phyloP scores from a whole-genome alignment of 1,140 invertebrate species.

The Zaprionus ghesquierei region DNA sequence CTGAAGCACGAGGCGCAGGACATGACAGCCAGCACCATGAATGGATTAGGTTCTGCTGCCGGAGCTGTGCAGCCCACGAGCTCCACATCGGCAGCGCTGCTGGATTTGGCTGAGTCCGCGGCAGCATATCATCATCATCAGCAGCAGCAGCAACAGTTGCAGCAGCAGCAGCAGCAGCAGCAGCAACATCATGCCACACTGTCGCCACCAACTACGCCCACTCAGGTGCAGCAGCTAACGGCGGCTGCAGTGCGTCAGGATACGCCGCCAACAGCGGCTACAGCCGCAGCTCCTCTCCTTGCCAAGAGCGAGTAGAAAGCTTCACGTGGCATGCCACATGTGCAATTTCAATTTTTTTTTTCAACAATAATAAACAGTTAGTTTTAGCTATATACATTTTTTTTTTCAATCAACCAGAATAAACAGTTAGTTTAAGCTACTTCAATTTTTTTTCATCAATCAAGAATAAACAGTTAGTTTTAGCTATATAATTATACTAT shows the following conservation, averaged over 20 bases:
- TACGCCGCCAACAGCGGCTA: constrained; percentile 35
- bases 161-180: constrained; percentile 53
- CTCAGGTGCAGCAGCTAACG: constrained; percentile 36
- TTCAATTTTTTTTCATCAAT: neutral
- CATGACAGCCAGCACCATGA: constrained; percentile 77
- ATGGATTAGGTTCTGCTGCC: constrained; percentile 56
- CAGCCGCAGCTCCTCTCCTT: constrained; percentile 17
- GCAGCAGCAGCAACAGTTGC: constrained; percentile 37
- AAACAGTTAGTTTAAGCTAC: constrained; percentile 28
- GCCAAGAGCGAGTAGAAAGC: constrained; percentile 56
- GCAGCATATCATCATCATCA: constrained; percentile 66
- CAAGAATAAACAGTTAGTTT: neutral
- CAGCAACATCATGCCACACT: constrained; percentile 61
- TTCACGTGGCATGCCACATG: neutral
- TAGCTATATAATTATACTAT: neutral
- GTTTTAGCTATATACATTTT: neutral
- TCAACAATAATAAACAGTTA: neutral
- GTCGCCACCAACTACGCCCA: constrained; percentile 76
- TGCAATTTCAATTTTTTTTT: constrained; percentile 38
- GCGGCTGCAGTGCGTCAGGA: constrained; percentile 27
- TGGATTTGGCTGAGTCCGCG: constrained; percentile 71
- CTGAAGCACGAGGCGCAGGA: constrained; percentile 80
- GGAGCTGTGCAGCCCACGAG: constrained; percentile 7
- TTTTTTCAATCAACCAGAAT: neutral
- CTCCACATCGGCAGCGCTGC: constrained; percentile 48